Evolutionary conservation across 2,797 vertebrate genomes (phyloP).

Genomic region (Merluccius polli): DNA sequence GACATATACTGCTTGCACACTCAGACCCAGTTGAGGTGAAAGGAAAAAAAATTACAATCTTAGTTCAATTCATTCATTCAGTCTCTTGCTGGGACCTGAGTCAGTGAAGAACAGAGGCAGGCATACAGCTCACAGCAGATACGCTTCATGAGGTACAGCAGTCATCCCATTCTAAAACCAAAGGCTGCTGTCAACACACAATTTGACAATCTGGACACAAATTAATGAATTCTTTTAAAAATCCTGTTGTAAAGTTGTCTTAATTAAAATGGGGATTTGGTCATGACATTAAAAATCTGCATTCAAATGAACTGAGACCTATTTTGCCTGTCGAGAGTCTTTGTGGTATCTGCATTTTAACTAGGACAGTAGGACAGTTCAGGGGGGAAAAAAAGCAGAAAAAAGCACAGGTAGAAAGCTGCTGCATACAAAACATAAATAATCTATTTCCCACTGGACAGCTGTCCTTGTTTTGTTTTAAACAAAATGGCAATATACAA

Average conservation of each 20-base stretch:
- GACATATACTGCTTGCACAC: background rate
- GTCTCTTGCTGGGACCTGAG: constrained; percentile 66
- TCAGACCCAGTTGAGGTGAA: background rate
- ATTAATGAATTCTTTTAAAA: background rate
- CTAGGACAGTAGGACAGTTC: background rate
- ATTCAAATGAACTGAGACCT: background rate
- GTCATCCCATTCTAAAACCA: constrained; percentile 11
- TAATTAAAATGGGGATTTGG: constrained; percentile 1
- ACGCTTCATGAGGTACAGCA: constrained; percentile 42
- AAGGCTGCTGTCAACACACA: background rate
- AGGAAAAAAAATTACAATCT: constrained; percentile 56
- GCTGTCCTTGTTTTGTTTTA: constrained; percentile 65
- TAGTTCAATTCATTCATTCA: constrained; percentile 59
- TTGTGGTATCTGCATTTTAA: background rate
- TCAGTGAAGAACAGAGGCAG: constrained; percentile 46
- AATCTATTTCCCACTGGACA: constrained; percentile 40
- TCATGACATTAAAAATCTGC: background rate
- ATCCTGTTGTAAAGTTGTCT: background rate
- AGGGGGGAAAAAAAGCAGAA: constrained; percentile 30
- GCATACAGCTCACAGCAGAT: constrained; percentile 28
- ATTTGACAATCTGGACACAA: background rate
- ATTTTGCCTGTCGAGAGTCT: background rate
- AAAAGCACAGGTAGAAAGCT: constrained; percentile 25
- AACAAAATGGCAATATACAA: constrained; percentile 70
- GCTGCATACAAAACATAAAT: constrained; percentile 65